A percentile compares a stretch with the other conserved stretches of the same genome.
Evolutionary conservation across 2,797 vertebrate genomes (phyloP).

Genomic region (Champsocephalus gunnari): DNA sequence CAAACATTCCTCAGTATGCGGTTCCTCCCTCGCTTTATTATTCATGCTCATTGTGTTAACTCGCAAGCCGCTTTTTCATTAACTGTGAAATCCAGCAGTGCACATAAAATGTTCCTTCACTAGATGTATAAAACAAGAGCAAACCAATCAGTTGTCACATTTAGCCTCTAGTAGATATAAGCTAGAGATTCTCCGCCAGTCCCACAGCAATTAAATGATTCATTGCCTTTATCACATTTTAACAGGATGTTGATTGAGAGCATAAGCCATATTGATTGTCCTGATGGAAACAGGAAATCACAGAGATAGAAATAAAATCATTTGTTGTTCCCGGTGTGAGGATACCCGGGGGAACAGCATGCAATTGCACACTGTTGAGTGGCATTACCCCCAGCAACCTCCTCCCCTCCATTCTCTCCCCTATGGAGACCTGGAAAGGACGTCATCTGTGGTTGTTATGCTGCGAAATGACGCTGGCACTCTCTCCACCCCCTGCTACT

Average conservation of each 20-base stretch:
- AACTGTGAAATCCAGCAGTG: constrained; percentile 57
- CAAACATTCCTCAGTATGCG: constrained; percentile 42
- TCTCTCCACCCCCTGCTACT: constrained; percentile 81
- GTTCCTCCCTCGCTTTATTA: constrained; percentile 44
- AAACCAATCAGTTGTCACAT: constrained; percentile 79
- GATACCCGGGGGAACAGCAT: constrained; percentile 80
- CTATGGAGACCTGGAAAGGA: constrained; percentile 87
- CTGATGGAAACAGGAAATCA: constrained; percentile 89
- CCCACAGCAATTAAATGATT: constrained; percentile 87
- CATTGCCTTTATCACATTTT: constrained; percentile 84
- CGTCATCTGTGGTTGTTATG: constrained; percentile 89
- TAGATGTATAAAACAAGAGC: constrained; percentile 75
- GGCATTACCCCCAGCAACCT: constrained; percentile 82
- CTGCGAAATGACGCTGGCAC: constrained; percentile 86
- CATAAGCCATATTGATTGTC: constrained; percentile 87
- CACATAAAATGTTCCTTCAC: constrained; percentile 57
- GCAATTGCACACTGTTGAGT: constrained; percentile 85
- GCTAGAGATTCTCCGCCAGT: constrained; percentile 74
- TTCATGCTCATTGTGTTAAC: constrained; percentile 60
- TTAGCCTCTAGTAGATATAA: constrained; percentile 77
- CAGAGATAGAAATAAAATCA: constrained; percentile 87
- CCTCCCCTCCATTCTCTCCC: constrained; percentile 78
- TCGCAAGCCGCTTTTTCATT: constrained; percentile 44
- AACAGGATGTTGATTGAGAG: constrained; percentile 88
- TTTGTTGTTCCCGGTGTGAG: constrained; percentile 87